Conservation (phyloP, 1,140 invertebrate species). For the Anoplolepis gracilipes region DNA sequence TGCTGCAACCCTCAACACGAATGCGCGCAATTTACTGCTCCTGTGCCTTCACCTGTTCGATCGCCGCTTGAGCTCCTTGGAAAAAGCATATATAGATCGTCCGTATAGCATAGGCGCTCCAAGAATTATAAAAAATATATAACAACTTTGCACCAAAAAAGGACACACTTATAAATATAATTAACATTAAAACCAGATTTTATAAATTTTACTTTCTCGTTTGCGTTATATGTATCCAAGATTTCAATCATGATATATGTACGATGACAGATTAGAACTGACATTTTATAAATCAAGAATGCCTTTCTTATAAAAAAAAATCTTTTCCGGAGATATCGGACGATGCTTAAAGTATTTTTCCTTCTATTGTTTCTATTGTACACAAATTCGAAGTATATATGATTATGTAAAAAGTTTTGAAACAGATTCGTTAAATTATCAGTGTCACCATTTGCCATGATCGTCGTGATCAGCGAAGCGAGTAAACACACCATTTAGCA, state of each 20-base stretch:
- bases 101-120: background rate
- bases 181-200: background rate
- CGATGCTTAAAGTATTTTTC: background rate
- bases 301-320: too few relatives aligned
- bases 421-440: constrained; percentile 22
- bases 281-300: background rate
- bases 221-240: background rate
- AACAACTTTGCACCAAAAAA: background rate
- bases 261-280: background rate
- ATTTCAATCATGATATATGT: background rate
- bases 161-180: background rate
- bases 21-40: constrained; percentile 60
- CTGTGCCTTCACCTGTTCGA: constrained; percentile 75
- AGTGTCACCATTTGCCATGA: constrained; percentile 3
- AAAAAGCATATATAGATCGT: constrained; percentile 41
- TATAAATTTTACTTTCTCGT: background rate
- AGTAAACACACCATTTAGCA: constrained; percentile 72
- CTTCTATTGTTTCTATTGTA: background rate
- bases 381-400: background rate
- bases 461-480: constrained; percentile 59
- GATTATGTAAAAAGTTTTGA: background rate
- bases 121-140: constrained; percentile 20
- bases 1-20: constrained; percentile 50
- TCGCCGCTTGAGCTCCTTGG: constrained; percentile 52
- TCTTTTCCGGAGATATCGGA: background rate